Conservation (phyloP, 2,797 vertebrate species). For the Aphelocoma californica region DNA sequence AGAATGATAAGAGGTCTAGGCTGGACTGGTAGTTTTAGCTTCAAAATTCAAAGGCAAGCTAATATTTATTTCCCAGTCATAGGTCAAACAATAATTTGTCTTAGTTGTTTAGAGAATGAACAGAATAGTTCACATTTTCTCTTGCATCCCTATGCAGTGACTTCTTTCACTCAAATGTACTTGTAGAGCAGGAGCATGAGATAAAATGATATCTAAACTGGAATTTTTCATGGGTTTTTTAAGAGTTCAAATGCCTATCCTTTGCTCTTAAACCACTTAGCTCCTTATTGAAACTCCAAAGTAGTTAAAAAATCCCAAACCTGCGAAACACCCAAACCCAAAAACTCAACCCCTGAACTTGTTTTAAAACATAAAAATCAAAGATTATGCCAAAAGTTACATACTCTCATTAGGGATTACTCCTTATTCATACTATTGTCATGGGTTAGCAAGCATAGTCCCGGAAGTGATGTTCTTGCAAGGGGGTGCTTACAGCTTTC, state of each 20-base stretch:
- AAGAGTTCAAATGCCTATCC: neutral
- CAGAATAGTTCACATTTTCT: neutral
- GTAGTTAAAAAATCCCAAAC: neutral
- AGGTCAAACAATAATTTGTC: neutral
- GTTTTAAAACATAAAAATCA: neutral
- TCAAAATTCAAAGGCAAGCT: neutral
- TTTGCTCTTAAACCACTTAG: neutral
- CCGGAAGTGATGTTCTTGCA: too few species aligned
- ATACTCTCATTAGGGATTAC: neutral
- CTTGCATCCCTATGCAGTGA: neutral
- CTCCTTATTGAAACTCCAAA: neutral
- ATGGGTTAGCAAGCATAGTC: too few species aligned
- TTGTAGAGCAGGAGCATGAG: neutral
- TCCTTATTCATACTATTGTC: neutral
- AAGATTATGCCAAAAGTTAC: neutral
- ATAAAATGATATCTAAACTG: neutral
- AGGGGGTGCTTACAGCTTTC: too few species aligned
- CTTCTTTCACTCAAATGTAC: neutral
- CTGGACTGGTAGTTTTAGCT: neutral
- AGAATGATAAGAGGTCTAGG: neutral
- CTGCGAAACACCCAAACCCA: neutral
- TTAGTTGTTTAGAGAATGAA: neutral
- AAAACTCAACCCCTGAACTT: neutral
- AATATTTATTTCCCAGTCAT: neutral
- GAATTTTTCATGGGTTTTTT: neutral